These are phyloP conservation scores for Eupithecia insigniata DNA, from an alignment of 2,888 invertebrate species.

Conservation along the genomic window DNA sequence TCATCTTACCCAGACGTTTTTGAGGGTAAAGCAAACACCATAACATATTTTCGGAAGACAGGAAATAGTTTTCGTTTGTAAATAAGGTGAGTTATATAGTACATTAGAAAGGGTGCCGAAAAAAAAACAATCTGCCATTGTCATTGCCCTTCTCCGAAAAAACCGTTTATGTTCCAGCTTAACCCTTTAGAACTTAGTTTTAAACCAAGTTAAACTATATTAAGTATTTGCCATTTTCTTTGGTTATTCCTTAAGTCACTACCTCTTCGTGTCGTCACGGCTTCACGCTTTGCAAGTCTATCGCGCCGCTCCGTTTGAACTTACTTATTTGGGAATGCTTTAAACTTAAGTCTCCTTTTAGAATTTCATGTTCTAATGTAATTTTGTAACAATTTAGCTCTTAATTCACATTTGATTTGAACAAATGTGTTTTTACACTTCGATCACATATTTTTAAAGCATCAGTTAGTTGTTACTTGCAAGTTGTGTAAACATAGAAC, in stretches of 20 bases:
- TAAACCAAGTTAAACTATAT: too few relatives aligned
- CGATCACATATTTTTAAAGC: not conserved
- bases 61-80: not conserved
- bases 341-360: conserved; percentile 64
- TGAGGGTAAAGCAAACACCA: not conserved
- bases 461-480: too few relatives aligned
- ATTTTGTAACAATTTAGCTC: not conserved
- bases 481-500: too few relatives aligned
- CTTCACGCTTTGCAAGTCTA: conserved; percentile 70
- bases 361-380: conserved; percentile 52
- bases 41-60: not conserved
- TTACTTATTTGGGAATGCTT: conserved; percentile 72
- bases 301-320: conserved; percentile 70
- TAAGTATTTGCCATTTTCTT: not conserved
- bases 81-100: too few relatives aligned
- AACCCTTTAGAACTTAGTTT: too few relatives aligned
- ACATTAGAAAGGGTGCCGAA: too few relatives aligned
- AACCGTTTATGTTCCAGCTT: too few relatives aligned
- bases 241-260: conserved; percentile 43
- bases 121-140: too few relatives aligned
- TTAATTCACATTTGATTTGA: not conserved
- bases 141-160: too few relatives aligned
- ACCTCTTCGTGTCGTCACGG: conserved; percentile 62
- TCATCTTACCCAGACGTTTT: too few relatives aligned
- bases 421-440: too few relatives aligned